Conservation (phyloP, 2,797 vertebrate species). For the Harpagifer antarcticus region DNA sequence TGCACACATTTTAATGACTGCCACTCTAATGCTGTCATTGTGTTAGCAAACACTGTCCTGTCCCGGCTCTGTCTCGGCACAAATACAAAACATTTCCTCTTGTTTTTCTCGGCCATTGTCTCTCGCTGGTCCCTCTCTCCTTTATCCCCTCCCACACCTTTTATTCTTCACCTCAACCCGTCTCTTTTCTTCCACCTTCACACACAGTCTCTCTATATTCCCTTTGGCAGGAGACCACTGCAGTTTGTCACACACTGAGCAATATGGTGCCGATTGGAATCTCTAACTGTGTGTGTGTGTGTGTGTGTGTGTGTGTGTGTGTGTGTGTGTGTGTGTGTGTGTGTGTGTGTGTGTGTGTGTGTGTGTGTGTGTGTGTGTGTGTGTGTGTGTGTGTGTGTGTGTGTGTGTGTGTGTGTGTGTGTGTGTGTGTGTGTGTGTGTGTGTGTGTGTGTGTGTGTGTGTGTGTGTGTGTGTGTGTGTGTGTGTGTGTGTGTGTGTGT, state of each 20-base stretch:
- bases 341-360: background rate
- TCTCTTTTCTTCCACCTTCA: constrained; percentile 11
- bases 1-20: constrained; percentile 46
- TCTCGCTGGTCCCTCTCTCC: constrained; percentile 2
- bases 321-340: too few species aligned
- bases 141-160: constrained; percentile 7
- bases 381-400: background rate
- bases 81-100: constrained; percentile 44
- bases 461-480: constrained; percentile 10
- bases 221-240: constrained; percentile 55
- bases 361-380: constrained; percentile 12
- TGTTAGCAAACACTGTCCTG: constrained; percentile 38
- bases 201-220: constrained; percentile 26
- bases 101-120: constrained; percentile 9
- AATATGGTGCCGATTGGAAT: constrained; percentile 56
- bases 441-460: too few species aligned
- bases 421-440: background rate
- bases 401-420: background rate
- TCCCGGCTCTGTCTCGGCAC: constrained; percentile 45
- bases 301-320: constrained; percentile 8
- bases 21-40: constrained; percentile 37
- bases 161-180: constrained; percentile 10
- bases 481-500: constrained; percentile 2
- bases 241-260: constrained; percentile 62
- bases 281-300: constrained; percentile 15